Conservation (phyloP, 1,140 invertebrate genomes). For the Ridgeia piscesae region DNA sequence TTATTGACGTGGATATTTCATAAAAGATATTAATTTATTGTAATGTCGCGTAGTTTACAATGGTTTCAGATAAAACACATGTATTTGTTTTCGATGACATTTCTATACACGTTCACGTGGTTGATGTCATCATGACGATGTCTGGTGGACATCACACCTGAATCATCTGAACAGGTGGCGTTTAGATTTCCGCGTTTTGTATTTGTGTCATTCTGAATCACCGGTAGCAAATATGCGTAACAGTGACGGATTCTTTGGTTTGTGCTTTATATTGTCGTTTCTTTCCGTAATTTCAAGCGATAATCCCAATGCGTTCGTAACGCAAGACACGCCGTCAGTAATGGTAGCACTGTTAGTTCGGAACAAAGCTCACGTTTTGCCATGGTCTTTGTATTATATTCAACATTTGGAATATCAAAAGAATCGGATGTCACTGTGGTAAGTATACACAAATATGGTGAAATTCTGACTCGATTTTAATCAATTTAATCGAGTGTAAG, state of each 20-base stretch:
- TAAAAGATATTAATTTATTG: too few species aligned
- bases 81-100: too few species aligned
- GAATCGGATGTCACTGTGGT: neutral
- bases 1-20: too few species aligned
- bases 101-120: neutral
- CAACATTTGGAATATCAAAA: neutral
- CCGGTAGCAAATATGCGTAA: neutral
- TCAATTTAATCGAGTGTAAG: neutral
- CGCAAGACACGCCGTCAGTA: neutral
- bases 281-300: neutral
- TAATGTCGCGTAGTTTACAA: too few species aligned
- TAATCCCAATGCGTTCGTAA: neutral
- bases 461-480: neutral
- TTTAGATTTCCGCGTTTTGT: neutral
- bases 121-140: neutral
- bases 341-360: neutral
- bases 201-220: neutral
- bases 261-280: neutral
- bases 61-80: too few species aligned
- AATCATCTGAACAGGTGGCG: neutral
- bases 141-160: neutral
- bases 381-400: conserved; percentile 10
- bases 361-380: conserved; percentile 11
- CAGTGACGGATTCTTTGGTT: neutral
- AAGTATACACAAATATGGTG: neutral